Evolutionary conservation across 2,888 invertebrate genomes (phyloP).

Genomic region (Lasioglossum zephyrum): DNA sequence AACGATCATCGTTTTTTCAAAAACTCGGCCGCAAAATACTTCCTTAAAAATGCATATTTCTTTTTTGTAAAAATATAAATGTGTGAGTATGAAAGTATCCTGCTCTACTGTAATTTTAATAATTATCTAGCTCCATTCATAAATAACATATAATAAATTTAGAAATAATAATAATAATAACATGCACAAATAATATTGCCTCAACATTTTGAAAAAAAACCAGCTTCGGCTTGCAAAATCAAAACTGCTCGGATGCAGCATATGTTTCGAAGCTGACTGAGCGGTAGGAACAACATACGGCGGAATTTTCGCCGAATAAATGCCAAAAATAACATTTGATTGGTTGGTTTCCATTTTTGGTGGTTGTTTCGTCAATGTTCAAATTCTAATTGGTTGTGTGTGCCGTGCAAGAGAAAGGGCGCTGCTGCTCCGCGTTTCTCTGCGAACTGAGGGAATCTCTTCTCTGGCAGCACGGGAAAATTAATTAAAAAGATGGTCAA

Average conservation of each 20-base stretch:
- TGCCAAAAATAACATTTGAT: neutral
- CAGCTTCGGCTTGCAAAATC: neutral
- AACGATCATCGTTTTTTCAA: neutral
- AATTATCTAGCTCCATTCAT: no score
- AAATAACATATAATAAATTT: neutral
- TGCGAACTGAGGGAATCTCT: neutral
- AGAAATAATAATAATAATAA: no score
- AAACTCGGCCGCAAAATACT: neutral
- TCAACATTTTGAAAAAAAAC: neutral
- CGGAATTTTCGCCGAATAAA: neutral
- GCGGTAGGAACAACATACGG: neutral
- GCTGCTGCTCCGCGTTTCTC: neutral
- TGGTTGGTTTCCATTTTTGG: neutral
- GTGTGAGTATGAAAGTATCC: neutral
- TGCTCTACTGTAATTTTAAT: no score
- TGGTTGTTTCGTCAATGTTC: neutral
- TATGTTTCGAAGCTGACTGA: neutral
- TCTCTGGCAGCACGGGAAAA: neutral
- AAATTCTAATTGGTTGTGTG: neutral
- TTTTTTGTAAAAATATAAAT: neutral
- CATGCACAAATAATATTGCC: no score
- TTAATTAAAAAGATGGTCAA: slow-evolving; percentile 11
- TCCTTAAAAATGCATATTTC: neutral
- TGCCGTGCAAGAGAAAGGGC: neutral
- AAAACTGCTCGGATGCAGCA: neutral